Base-by-base conservation (phyloP, 2,113 vertebrate genomes). In the Condylura cristata region DNA sequence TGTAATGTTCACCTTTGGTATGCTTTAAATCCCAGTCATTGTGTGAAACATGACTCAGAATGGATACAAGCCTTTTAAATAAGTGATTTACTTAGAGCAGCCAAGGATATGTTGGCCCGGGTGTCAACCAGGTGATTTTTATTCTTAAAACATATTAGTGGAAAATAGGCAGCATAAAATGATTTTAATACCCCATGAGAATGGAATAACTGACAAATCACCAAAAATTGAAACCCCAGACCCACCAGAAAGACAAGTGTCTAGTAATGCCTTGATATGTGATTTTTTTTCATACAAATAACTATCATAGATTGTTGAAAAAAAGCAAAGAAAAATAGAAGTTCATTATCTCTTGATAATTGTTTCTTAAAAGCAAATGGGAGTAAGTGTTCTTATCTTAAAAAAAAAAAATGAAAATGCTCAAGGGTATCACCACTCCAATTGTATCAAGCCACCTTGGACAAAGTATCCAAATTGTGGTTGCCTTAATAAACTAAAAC, bases 401-500 rank as follows among this genome's bases (percentile, higher is more conserved):
- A 79, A 89, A 66, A 94, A 68, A 46, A 94, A 97, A 96, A 95
- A 97, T 91, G 90, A 95, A 98, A 98, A 97, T 97, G 84, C 96
- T 98, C 97, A 98, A 98, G 98, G 98, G 97, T 98, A 97, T 98
- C 97, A 97, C 97, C 98, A 98, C 98, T 98, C 97, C 97, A 98
- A 96, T 98, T 98, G 65, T 98, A 98, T 98, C 97, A 98, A 98
- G 98, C 98, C 98, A 98, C 98, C 97, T 98, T 98, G 98, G 98
- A 99, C 98, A 98, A 97, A 98, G 98, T 98, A 98, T 98, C 99
- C 99, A 99, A 99, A 99, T 98, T 99, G 99, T 99, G 98, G 98
- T 98, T 99, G 98, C 98, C 98, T 99, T 99, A 98, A 98, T 98
- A 98, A 98, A 98, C 96, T 98, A 95, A 98, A 98, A 97, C 97